Conservation (phyloP, 35 echinoderm and acorn worm genomes). For the Patiria miniata region DNA sequence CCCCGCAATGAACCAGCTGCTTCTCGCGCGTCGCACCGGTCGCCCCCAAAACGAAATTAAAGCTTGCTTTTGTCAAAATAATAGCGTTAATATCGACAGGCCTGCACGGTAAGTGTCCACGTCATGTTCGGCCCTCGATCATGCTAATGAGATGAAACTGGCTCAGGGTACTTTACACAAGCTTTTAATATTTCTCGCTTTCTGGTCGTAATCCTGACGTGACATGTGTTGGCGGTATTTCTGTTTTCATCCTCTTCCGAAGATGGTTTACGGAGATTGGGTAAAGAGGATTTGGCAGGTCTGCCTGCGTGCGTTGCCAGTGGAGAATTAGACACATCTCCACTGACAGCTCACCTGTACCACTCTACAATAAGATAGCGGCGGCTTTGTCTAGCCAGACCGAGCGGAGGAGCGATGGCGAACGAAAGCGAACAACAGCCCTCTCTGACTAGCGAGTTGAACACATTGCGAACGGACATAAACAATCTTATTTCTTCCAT, state of each 20-base stretch:
- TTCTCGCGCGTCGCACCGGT: background rate
- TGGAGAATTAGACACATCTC: background rate
- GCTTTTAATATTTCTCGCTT: background rate
- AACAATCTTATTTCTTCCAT: background rate
- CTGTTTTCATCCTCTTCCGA: background rate
- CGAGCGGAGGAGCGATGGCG: background rate
- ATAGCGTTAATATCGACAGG: background rate
- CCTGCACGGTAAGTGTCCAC: background rate
- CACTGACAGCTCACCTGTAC: conserved; percentile 6
- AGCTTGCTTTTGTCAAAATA: background rate
- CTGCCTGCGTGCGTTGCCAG: background rate
- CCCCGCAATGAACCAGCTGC: background rate
- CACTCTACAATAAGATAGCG: too few species aligned
- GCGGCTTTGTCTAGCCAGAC: too few species aligned
- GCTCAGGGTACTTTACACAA: background rate
- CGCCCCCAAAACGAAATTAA: background rate
- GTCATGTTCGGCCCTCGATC: background rate
- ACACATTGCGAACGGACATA: background rate
- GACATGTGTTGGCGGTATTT: background rate
- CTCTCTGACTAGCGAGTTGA: background rate
- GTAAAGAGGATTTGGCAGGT: background rate
- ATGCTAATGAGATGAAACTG: background rate
- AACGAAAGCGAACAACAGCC: background rate
- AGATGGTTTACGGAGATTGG: conserved; percentile 5
- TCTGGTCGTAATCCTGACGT: conserved; percentile 8